These are phyloP conservation scores for Ennomos quercinarius DNA, from an alignment of 2,888 invertebrate species.

Conservation along the genomic window DNA sequence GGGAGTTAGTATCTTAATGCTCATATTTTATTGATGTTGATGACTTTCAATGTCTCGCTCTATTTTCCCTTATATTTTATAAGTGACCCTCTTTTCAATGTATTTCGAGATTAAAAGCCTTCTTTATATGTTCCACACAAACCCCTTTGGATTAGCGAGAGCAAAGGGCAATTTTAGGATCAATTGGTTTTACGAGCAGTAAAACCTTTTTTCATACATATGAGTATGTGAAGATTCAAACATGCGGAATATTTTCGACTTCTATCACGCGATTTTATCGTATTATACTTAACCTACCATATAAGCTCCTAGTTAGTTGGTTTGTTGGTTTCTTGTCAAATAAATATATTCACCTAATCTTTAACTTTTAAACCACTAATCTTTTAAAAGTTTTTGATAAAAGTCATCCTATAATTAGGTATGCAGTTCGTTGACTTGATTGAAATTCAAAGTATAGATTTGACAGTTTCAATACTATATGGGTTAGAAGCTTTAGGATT, in stretches of 20 bases:
- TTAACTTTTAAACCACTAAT: no score
- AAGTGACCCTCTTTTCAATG: slow-evolving; percentile 34
- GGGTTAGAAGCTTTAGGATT: no score
- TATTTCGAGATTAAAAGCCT: slow-evolving; percentile 43
- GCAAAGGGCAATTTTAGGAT: slow-evolving; percentile 65
- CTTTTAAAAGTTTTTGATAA: no score
- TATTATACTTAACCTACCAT: slow-evolving; percentile 14
- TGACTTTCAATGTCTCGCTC: background rate
- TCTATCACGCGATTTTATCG: slow-evolving; percentile 26
- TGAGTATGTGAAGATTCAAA: slow-evolving; percentile 58
- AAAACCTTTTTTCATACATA: slow-evolving; percentile 65
- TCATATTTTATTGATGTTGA: no score
- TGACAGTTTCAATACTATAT: no score
- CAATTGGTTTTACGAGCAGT: slow-evolving; percentile 73
- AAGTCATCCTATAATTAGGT: no score
- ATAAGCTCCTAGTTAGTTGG: slow-evolving; percentile 9
- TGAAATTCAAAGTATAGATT: no score
- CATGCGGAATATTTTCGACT: slow-evolving; percentile 43
- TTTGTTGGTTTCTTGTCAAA: slow-evolving; percentile 8
- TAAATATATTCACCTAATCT: background rate
- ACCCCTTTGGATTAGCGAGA: slow-evolving; percentile 45
- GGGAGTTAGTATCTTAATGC: no score
- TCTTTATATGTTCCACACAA: slow-evolving; percentile 41
- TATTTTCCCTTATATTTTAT: background rate
- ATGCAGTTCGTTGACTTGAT: no score